Conservation (phyloP, 2,113 vertebrate species). For the Chaetops frenatus region DNA sequence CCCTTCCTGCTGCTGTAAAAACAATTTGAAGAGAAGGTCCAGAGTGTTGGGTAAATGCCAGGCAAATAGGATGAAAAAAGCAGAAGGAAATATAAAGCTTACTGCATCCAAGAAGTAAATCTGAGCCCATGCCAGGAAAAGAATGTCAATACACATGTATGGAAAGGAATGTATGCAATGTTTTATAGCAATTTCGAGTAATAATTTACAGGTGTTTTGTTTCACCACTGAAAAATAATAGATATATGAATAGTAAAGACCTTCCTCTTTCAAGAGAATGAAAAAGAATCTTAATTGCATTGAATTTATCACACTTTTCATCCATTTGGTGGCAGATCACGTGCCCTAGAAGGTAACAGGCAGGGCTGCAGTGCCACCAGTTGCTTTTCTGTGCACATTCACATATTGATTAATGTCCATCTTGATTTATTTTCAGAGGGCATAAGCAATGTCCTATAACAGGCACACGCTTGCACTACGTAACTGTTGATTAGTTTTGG, state of each 20-base stretch:
- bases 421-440: constrained; percentile 34
- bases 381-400: constrained; percentile 9
- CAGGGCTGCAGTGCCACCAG: neutral
- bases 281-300: neutral
- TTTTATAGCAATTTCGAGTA: neutral
- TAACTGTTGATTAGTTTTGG: constrained; percentile 27
- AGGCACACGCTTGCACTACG: neutral
- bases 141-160: neutral
- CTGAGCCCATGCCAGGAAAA: neutral
- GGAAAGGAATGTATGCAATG: neutral
- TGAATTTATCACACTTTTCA: neutral
- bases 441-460: neutral
- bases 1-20: neutral
- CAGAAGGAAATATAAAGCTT: neutral
- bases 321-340: neutral
- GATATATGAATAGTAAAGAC: neutral
- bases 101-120: neutral
- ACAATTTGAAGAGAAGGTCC: neutral
- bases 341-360: neutral
- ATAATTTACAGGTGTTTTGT: neutral
- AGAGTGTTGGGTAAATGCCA: neutral
- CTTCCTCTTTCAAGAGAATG: neutral
- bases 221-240: neutral
- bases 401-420: constrained; percentile 17
- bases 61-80: neutral